A percentile compares a stretch with the other conserved stretches of the same genome.
phyloP scores from a whole-genome alignment of 2,888 invertebrate species.

The Cyrtodaria siliqua region DNA sequence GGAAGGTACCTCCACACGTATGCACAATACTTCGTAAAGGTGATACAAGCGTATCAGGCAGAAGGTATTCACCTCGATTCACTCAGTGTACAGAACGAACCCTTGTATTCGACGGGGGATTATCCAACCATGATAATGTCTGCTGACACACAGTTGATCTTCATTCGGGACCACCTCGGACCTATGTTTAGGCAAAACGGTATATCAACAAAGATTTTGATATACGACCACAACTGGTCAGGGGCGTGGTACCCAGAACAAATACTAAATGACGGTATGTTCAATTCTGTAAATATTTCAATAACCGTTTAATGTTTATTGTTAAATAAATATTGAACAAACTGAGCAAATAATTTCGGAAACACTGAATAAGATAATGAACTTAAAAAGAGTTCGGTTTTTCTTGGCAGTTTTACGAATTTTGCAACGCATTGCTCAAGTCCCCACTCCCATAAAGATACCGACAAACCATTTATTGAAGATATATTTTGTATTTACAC shows the following conservation, averaged over 20 bases:
- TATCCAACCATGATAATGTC: slow-evolving; percentile 67
- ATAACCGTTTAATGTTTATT: too few relatives aligned
- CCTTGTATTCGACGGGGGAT: slow-evolving; percentile 30
- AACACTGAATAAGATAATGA: too few relatives aligned
- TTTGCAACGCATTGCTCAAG: too few relatives aligned
- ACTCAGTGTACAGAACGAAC: slow-evolving; percentile 65
- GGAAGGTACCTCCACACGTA: slow-evolving; percentile 46
- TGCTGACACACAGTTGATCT: slow-evolving; percentile 44
- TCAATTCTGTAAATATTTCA: too few relatives aligned
- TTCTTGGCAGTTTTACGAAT: too few relatives aligned
- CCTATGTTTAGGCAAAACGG: slow-evolving; percentile 52
- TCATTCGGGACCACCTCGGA: slow-evolving; percentile 60
- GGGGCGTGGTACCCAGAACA: slow-evolving; percentile 52
- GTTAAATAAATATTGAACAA: too few relatives aligned
- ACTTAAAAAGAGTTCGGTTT: too few relatives aligned
- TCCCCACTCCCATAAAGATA: too few relatives aligned
- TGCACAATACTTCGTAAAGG: slow-evolving; percentile 50
- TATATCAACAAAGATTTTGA: slow-evolving; percentile 58
- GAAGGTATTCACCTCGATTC: slow-evolving; percentile 62
- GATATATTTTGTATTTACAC: too few relatives aligned
- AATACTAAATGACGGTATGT: slow-evolving; percentile 44
- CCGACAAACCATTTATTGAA: too few relatives aligned
- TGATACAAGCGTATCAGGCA: slow-evolving; percentile 55
- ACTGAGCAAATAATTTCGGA: too few relatives aligned
- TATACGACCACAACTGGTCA: slow-evolving; percentile 65